phyloP scores from a whole-genome alignment of 1,140 invertebrate species.

The Gryon sp. region DNA sequence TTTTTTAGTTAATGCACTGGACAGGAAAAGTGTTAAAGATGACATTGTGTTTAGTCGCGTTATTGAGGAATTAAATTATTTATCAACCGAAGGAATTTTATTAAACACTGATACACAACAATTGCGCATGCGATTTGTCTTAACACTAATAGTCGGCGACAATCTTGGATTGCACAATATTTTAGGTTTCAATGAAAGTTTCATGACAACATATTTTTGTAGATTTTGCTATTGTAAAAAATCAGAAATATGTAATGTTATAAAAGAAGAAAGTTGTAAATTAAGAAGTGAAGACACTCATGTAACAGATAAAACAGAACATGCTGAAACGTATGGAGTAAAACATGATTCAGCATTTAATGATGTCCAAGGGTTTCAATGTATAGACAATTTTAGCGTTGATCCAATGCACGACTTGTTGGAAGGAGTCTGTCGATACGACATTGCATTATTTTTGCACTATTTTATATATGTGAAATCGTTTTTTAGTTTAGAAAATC shows the following conservation, averaged over 20 bases:
- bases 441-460: conserved; percentile 14
- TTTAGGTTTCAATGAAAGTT: conserved; percentile 51
- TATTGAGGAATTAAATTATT: conserved; percentile 28
- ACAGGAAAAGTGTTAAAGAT: conserved; percentile 21
- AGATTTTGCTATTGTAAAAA: conserved; percentile 55
- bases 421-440: conserved; percentile 17
- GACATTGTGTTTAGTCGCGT: conserved; percentile 12
- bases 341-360: conserved; percentile 70
- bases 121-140: conserved; percentile 15
- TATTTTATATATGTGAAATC: too few species aligned
- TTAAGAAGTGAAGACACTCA: neutral
- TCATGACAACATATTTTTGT: conserved; percentile 66
- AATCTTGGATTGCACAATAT: conserved; percentile 25
- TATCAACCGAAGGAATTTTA: conserved; percentile 28
- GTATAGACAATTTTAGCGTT: conserved; percentile 68
- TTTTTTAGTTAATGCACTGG: conserved; percentile 9
- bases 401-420: conserved; percentile 46
- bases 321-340: conserved; percentile 62
- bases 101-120: conserved; percentile 17
- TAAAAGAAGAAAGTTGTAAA: conserved; percentile 11
- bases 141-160: conserved; percentile 20
- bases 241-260: neutral
- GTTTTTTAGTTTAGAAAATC: too few species aligned
- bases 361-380: conserved; percentile 62
- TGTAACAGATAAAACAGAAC: neutral